Evolutionary conservation across 2,797 vertebrate genomes (phyloP).

Genomic region (Sebastes wilsoni): DNA sequence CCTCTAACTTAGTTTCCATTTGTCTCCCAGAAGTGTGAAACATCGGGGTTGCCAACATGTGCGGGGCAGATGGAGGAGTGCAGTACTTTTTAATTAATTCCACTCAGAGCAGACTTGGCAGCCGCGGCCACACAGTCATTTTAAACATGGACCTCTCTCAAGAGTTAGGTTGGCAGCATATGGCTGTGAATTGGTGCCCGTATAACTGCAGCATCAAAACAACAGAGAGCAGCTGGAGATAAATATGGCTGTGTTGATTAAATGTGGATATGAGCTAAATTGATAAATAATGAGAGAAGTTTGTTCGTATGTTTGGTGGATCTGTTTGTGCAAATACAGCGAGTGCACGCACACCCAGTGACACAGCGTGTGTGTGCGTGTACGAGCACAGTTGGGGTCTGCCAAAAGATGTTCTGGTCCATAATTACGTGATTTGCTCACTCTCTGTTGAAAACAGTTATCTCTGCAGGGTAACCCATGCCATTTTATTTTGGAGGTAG

Average conservation of each 20-base stretch:
- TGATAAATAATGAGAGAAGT: constrained; percentile 52
- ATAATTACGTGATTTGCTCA: constrained; percentile 23
- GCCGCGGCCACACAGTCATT: constrained; percentile 35
- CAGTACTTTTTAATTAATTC: constrained; percentile 69
- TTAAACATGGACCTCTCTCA: constrained; percentile 63
- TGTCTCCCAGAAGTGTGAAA: constrained; percentile 23
- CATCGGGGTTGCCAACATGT: constrained; percentile 9
- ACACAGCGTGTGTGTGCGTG: not conserved
- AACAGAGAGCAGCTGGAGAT: constrained; percentile 62
- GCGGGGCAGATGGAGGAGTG: constrained; percentile 58
- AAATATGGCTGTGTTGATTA: constrained; percentile 50
- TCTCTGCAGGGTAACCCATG: constrained; percentile 24
- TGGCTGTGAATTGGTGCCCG: constrained; percentile 49
- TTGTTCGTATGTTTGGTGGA: constrained; percentile 23
- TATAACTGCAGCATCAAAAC: constrained; percentile 46
- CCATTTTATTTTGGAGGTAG: constrained; percentile 7
- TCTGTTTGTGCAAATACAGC: constrained; percentile 11
- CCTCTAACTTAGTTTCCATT: constrained; percentile 25
- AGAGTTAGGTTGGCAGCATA: constrained; percentile 65
- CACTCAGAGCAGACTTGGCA: constrained; percentile 63
- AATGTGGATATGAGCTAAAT: constrained; percentile 47
- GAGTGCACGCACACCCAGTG: not conserved
- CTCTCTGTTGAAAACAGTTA: constrained; percentile 15
- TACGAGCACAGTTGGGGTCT: not conserved
- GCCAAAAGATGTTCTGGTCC: not conserved